A percentile compares a stretch with the other conserved stretches of the same genome.
phyloP scores from a whole-genome alignment of 1,140 invertebrate genomes.

The Papilio dardanus region DNA sequence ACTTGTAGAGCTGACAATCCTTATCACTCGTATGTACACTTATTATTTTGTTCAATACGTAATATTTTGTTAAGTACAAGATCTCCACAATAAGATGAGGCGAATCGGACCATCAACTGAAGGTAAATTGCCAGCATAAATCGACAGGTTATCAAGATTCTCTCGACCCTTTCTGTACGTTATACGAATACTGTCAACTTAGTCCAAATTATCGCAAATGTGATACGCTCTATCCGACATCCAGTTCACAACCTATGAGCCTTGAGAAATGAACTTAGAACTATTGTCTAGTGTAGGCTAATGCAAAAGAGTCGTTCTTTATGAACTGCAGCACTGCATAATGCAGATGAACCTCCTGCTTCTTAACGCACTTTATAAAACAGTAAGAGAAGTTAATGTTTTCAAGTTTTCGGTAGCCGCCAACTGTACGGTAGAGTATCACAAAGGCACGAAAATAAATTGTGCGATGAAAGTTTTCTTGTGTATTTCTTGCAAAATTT shows the following conservation, averaged over 20 bases:
- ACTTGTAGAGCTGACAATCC: neutral
- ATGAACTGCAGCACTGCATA: neutral
- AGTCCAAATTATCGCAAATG: neutral
- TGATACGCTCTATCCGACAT: neutral
- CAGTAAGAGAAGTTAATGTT: neutral
- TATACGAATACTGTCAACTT: neutral
- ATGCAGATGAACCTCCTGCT: neutral
- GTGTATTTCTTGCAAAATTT: constrained; percentile 23
- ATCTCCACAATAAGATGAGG: neutral
- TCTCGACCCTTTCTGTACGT: too few species aligned
- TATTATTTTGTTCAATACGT: neutral
- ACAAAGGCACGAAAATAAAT: constrained; percentile 25
- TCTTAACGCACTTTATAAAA: neutral
- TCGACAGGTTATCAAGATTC: neutral
- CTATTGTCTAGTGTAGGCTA: neutral
- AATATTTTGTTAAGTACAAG: neutral
- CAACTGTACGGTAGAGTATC: neutral
- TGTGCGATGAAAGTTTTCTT: constrained; percentile 22
- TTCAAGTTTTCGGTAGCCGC: neutral
- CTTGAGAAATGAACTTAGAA: too few species aligned
- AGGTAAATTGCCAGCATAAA: neutral
- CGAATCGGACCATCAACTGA: neutral
- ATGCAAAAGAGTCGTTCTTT: neutral
- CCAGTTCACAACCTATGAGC: too few species aligned
- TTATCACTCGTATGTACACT: neutral